These are phyloP conservation scores for Pachliopta kotzebuea DNA, from an alignment of 2,888 invertebrate species.

Conservation along the genomic window DNA sequence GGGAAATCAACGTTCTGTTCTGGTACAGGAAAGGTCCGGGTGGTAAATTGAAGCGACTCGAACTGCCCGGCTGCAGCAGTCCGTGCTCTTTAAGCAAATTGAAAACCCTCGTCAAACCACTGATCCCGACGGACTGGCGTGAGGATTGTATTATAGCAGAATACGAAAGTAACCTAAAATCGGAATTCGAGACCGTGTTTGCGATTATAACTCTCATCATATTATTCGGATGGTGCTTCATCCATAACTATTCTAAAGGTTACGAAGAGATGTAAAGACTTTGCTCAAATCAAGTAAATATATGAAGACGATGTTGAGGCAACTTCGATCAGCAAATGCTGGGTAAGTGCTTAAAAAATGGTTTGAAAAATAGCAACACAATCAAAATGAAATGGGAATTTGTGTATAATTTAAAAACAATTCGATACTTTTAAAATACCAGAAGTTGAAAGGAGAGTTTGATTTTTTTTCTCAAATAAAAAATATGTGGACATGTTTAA, in stretches of 20 bases:
- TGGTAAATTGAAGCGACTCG: conserved; percentile 12
- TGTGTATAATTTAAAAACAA: too few relatives aligned
- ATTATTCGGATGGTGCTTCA: conserved; percentile 11
- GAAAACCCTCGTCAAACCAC: conserved; percentile 14
- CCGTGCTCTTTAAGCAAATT: conserved; percentile 27
- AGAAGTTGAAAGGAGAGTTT: too few relatives aligned
- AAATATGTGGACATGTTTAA: too few relatives aligned
- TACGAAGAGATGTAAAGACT: conserved; percentile 6
- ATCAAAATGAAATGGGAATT: too few relatives aligned
- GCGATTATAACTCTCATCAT: conserved; percentile 9
- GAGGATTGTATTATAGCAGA: conserved; percentile 19
- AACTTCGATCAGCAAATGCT: too few relatives aligned
- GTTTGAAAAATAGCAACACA: too few relatives aligned
- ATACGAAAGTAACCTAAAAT: conserved; percentile 1
- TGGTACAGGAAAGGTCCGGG: conserved; percentile 29
- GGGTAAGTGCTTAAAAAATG: too few relatives aligned
- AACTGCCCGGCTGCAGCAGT: conserved; percentile 23
- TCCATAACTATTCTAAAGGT: conserved; percentile 8
- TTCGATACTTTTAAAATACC: too few relatives aligned
- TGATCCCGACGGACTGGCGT: conserved; percentile 30
- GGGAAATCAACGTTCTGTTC: conserved; percentile 24
- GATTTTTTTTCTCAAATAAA: too few relatives aligned
- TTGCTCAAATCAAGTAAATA: not conserved
- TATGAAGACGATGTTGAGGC: not conserved
- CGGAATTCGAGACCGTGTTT: conserved; percentile 4